phyloP scores from a whole-genome alignment of 2,888 invertebrate genomes.

The Drosophila hamatofila region DNA sequence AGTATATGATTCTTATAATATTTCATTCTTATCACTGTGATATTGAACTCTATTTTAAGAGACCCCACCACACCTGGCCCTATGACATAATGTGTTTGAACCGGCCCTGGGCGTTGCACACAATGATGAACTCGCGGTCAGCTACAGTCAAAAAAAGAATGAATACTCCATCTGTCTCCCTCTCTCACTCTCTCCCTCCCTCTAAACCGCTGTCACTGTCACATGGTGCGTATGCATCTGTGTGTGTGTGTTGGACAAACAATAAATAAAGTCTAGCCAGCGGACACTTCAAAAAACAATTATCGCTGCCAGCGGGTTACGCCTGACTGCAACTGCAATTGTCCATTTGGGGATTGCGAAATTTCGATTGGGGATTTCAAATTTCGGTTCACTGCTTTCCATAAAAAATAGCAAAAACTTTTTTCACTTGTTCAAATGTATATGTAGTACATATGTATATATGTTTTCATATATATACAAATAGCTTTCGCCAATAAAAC shows the following conservation, averaged over 20 bases:
- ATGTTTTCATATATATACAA: constrained; percentile 17
- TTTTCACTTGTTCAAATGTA: constrained; percentile 43
- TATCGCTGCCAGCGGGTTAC: constrained; percentile 63
- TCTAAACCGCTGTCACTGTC: constrained; percentile 26
- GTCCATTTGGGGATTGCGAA: constrained; percentile 33
- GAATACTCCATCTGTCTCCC: background rate
- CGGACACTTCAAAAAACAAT: constrained; percentile 73
- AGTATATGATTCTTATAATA: too few relatives aligned
- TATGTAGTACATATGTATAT: background rate
- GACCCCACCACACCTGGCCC: too few relatives aligned
- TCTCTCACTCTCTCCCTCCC: constrained; percentile 7
- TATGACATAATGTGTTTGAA: too few relatives aligned
- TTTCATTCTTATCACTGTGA: too few relatives aligned
- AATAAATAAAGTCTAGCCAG: constrained; percentile 78
- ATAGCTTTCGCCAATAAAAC: constrained; percentile 23
- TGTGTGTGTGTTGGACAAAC: constrained; percentile 42
- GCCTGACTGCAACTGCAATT: constrained; percentile 48
- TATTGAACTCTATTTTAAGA: too few relatives aligned
- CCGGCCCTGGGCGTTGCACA: background rate
- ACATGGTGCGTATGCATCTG: constrained; percentile 7
- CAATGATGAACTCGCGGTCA: constrained; percentile 38
- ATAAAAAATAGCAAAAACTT: constrained; percentile 21
- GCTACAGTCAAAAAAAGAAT: constrained; percentile 17
- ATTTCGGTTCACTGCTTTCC: constrained; percentile 42
- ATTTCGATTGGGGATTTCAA: constrained; percentile 35